phyloP scores from a whole-genome alignment of 2,888 invertebrate species.

The Ichneumoninae sp. region DNA sequence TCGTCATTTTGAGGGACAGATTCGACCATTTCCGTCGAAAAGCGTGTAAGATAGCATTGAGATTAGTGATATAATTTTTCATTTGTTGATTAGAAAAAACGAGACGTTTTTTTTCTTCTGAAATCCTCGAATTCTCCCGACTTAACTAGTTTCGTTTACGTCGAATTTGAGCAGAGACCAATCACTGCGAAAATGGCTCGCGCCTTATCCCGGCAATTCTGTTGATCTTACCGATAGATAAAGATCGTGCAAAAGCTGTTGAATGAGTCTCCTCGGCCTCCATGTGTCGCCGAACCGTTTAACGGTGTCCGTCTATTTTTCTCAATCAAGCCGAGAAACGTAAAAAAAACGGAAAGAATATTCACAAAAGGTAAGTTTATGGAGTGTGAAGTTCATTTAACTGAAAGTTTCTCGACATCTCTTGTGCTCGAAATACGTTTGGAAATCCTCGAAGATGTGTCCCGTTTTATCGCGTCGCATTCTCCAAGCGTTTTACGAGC shows the following conservation, averaged over 20 bases:
- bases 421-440: neutral
- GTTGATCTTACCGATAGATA: constrained; percentile 47
- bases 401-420: neutral
- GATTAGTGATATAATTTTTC: neutral
- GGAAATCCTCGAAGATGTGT: constrained; percentile 7
- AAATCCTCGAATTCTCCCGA: neutral
- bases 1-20: neutral
- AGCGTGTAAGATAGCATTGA: neutral
- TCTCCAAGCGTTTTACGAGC: constrained; percentile 15
- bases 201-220: constrained; percentile 55
- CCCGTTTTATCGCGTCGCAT: neutral
- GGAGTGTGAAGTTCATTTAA: constrained; percentile 9
- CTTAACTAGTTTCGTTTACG: neutral
- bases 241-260: constrained; percentile 24
- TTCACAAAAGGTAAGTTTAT: neutral
- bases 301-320: constrained; percentile 27
- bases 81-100: too few relatives aligned
- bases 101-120: neutral
- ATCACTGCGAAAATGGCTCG: constrained; percentile 1
- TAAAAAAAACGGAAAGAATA: neutral
- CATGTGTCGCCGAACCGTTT: constrained; percentile 18
- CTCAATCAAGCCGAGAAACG: constrained; percentile 9
- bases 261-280: constrained; percentile 33
- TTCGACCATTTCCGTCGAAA: neutral
- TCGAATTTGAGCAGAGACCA: neutral